Evolutionary conservation across 2,888 invertebrate genomes (phyloP).

Genomic region (Nomada ruficornis): DNA sequence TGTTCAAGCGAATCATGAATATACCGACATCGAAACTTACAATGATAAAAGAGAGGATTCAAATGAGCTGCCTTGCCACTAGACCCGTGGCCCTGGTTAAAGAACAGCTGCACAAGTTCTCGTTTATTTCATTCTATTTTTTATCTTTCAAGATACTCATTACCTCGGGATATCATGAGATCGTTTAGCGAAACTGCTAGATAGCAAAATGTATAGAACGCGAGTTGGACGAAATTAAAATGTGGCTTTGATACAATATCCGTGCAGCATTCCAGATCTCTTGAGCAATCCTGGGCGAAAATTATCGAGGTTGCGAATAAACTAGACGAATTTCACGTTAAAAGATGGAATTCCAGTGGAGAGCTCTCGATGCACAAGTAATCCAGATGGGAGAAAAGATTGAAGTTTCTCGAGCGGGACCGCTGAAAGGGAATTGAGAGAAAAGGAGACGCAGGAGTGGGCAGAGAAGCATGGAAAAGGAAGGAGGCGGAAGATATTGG

Average conservation of each 20-base stretch:
- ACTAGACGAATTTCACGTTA: constrained; percentile 73
- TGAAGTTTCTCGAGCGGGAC: constrained; percentile 69
- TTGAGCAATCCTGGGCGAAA: constrained; percentile 51
- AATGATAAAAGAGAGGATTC: not conserved
- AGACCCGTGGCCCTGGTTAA: not conserved
- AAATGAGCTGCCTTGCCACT: not conserved
- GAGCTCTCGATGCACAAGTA: constrained; percentile 74
- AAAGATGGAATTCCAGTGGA: constrained; percentile 74
- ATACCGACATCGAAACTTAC: not conserved
- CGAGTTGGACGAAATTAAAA: constrained; percentile 39
- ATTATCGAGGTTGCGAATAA: constrained; percentile 68
- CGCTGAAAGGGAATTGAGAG: constrained; percentile 63
- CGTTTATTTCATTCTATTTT: no score
- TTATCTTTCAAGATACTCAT: constrained; percentile 2
- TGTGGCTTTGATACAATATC: constrained; percentile 12
- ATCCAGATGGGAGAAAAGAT: constrained; percentile 73
- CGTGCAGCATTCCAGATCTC: constrained; percentile 14
- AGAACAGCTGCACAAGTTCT: not conserved
- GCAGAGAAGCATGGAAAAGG: constrained; percentile 39
- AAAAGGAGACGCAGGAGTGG: constrained; percentile 51
- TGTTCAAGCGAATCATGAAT: not conserved
- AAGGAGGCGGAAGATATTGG: constrained; percentile 77
- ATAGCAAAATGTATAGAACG: not conserved
- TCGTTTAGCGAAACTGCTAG: constrained; percentile 7
- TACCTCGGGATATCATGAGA: constrained; percentile 3